Conservation (phyloP, 2,113 vertebrate species). For the Clarias gariepinus region DNA sequence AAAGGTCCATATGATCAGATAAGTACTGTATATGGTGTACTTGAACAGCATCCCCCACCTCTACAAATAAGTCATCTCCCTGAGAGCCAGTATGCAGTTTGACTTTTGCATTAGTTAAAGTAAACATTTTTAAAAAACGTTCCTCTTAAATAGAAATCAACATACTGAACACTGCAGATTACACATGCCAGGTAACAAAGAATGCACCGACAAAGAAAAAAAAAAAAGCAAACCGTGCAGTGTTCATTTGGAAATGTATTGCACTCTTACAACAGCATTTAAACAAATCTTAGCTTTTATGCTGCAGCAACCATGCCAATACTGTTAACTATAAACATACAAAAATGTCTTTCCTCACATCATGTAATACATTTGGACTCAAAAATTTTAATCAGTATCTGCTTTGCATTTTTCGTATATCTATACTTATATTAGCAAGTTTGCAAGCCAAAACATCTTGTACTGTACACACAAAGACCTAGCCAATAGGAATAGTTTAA, state of each 20-base stretch:
- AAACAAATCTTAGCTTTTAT: not conserved
- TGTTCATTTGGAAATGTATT: not conserved
- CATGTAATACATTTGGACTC: not conserved
- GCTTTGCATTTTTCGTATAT: not conserved
- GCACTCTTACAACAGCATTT: not conserved
- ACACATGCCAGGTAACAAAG: not conserved
- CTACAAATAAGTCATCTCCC: not conserved
- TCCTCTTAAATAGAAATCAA: slow-evolving; percentile 7
- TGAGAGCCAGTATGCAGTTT: not conserved
- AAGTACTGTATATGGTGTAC: not conserved
- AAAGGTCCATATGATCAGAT: slow-evolving; percentile 14
- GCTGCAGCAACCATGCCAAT: not conserved
- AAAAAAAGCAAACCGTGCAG: not conserved
- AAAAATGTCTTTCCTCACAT: not conserved
- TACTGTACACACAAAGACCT: not conserved
- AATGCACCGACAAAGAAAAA: not conserved
- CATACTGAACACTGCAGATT: not conserved
- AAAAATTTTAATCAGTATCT: not conserved
- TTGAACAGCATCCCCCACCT: not conserved
- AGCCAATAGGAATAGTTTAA: not conserved
- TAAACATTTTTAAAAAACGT: not conserved
- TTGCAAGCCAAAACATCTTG: not conserved
- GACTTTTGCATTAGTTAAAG: not conserved
- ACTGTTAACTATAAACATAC: not conserved
- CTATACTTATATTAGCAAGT: not conserved